phyloP scores from a whole-genome alignment of 2,797 vertebrate genomes.

The Denticeps clupeoides region DNA sequence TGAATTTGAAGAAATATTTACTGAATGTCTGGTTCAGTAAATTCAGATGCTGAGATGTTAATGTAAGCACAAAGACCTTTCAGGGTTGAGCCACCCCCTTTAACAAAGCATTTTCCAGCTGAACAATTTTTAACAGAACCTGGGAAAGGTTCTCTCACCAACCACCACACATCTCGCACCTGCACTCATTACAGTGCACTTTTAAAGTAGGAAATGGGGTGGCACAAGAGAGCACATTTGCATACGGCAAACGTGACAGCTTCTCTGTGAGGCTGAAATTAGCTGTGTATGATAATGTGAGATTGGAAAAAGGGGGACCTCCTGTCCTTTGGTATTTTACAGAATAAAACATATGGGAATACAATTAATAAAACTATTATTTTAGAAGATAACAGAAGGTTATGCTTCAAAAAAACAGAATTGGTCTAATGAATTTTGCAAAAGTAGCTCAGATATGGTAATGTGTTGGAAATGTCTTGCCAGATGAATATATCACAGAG shows the following conservation, averaged over 20 bases:
- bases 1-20: no score
- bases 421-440: no score
- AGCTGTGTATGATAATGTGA: neutral
- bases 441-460: no score
- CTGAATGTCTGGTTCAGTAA: no score
- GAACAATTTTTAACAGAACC: no score
- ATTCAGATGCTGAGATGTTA: no score
- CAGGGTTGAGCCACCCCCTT: no score
- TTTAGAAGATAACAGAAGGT: neutral
- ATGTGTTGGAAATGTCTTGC: no score
- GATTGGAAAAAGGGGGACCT: neutral
- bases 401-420: no score
- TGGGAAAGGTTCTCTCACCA: neutral
- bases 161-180: neutral
- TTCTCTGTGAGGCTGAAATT: neutral
- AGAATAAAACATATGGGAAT: neutral
- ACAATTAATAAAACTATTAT: neutral
- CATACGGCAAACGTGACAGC: neutral
- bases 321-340: neutral
- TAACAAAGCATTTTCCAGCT: no score
- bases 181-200: neutral
- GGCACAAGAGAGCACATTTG: neutral
- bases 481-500: no score
- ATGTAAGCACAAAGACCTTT: no score
- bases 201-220: neutral